Evolutionary conservation across 2,113 vertebrate genomes (phyloP).

Genomic region (Willisornis vidua): DNA sequence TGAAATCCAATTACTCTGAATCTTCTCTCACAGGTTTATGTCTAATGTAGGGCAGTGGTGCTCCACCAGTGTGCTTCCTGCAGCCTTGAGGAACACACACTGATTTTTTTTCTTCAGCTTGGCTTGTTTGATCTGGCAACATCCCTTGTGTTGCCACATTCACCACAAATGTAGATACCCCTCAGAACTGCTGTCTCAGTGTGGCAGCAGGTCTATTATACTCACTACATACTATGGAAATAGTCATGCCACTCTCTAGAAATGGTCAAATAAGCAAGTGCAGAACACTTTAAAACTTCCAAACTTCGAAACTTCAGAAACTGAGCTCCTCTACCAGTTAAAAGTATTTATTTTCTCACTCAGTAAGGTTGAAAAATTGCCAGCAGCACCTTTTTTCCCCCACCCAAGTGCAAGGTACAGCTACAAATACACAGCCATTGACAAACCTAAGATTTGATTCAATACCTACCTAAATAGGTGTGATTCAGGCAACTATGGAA

Average conservation of each 20-base stretch:
- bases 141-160: not conserved
- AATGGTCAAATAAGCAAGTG: not conserved
- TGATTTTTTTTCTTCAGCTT: not conserved
- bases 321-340: not conserved
- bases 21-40: not conserved
- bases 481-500: not conserved
- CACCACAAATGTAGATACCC: not conserved
- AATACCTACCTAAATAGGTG: not conserved
- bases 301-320: not conserved
- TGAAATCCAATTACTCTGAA: not conserved
- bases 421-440: not conserved
- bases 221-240: not conserved
- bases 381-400: not conserved
- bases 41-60: not conserved
- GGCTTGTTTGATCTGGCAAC: not conserved
- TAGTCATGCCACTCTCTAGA: not conserved
- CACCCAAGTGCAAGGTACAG: no score
- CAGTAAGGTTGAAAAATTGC: not conserved
- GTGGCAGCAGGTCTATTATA: not conserved
- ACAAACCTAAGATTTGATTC: not conserved
- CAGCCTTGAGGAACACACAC: not conserved
- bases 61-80: not conserved
- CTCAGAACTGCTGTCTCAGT: not conserved
- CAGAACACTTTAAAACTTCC: not conserved
- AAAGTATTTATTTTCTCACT: not conserved